Percentiles rank a stretch among this genome's conserved stretches.
Evolutionary conservation across 1,140 invertebrate genomes (phyloP).

Genomic region (Rhizoglyphus robini): DNA sequence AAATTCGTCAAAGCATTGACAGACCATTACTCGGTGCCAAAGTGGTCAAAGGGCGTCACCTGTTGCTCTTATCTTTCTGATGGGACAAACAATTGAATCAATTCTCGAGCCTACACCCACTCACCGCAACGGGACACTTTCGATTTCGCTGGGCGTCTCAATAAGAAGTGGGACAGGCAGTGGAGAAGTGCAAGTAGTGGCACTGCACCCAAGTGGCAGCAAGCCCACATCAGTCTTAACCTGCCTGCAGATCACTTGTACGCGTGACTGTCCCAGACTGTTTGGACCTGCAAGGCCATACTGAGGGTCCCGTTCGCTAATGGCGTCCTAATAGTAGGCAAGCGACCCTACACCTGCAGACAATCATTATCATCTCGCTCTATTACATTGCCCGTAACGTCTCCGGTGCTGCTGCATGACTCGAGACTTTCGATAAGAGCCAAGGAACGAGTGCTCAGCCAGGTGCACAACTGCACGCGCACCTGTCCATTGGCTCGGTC

Average conservation of each 20-base stretch:
- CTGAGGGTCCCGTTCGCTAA: background rate
- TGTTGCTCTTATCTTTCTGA: background rate
- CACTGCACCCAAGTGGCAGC: background rate
- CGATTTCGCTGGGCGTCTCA: background rate
- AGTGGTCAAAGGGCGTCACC: background rate
- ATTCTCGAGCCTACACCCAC: background rate
- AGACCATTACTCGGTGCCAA: no score
- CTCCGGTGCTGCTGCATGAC: background rate
- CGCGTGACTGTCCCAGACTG: background rate
- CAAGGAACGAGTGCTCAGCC: no score
- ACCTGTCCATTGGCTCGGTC: background rate
- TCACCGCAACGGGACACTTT: background rate
- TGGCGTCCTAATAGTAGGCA: background rate
- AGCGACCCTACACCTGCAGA: background rate
- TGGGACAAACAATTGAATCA: no score
- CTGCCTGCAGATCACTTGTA: no score
- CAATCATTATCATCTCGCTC: background rate
- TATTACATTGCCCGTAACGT: background rate
- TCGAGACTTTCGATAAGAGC: background rate
- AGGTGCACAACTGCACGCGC: background rate
- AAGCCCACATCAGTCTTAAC: background rate
- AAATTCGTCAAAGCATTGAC: no score
- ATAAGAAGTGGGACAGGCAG: no score
- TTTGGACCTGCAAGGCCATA: background rate
- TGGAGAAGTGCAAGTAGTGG: no score